Evolutionary conservation across 1,140 invertebrate genomes (phyloP).

Genomic region (Wasmannia auropunctata): DNA sequence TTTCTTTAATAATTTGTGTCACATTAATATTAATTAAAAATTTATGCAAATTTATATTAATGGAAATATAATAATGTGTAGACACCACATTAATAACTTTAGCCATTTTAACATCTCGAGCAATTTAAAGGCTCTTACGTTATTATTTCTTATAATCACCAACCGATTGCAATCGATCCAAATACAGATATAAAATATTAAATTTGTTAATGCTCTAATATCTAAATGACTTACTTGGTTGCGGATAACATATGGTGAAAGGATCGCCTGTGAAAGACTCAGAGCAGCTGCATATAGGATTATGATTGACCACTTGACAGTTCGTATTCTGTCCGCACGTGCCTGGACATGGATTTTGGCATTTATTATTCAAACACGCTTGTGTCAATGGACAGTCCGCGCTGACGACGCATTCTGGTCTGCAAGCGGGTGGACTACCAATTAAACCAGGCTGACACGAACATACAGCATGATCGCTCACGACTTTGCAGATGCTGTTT

Average conservation of each 20-base stretch:
- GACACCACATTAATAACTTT: background rate
- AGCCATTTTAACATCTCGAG: background rate
- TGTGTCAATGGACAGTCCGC: constrained; percentile 88
- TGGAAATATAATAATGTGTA: background rate
- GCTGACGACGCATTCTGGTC: constrained; percentile 88
- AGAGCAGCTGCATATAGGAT: constrained; percentile 89
- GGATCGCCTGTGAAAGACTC: constrained; percentile 92
- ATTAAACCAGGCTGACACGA: constrained; percentile 88
- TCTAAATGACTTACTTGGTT: constrained; percentile 85
- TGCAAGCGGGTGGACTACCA: constrained; percentile 88
- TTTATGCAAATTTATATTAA: background rate
- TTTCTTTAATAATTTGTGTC: background rate
- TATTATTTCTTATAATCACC: background rate
- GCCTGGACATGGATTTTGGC: constrained; percentile 89
- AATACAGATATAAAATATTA: background rate
- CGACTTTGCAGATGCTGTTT: constrained; percentile 84
- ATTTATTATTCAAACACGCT: constrained; percentile 89
- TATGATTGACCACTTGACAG: constrained; percentile 90
- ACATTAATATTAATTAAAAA: no score
- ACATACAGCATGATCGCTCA: constrained; percentile 87
- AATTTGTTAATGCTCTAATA: background rate
- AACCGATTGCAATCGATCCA: background rate
- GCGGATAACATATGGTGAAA: constrained; percentile 88
- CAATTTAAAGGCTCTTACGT: background rate
- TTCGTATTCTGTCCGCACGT: constrained; percentile 90